These are phyloP conservation scores for Synanthedon myopaeformis DNA, from an alignment of 2,888 invertebrate species.

Conservation along the genomic window DNA sequence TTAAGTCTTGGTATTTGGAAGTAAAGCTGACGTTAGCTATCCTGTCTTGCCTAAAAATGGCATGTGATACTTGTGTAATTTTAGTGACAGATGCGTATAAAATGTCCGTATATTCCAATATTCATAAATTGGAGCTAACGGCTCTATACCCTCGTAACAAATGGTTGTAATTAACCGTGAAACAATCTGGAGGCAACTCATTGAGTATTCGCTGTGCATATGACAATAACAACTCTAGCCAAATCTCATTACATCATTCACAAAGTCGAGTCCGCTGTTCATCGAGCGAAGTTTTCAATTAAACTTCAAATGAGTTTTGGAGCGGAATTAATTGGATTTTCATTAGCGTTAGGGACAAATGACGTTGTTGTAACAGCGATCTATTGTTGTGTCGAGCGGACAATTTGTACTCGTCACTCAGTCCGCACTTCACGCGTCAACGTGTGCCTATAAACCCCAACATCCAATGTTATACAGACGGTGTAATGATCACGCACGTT, in stretches of 20 bases:
- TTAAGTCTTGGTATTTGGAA: not conserved
- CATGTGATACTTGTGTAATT: not conserved
- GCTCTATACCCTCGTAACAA: constrained; percentile 24
- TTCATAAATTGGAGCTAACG: constrained; percentile 33
- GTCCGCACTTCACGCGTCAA: constrained; percentile 36
- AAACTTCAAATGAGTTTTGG: constrained; percentile 68
- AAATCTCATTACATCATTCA: constrained; percentile 64
- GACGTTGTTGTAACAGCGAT: constrained; percentile 58
- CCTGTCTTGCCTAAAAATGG: not conserved
- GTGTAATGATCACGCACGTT: constrained; percentile 3
- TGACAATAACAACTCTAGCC: constrained; percentile 57
- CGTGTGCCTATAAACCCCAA: constrained; percentile 11
- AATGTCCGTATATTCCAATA: constrained; percentile 25
- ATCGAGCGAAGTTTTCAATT: constrained; percentile 61
- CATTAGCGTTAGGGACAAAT: constrained; percentile 66
- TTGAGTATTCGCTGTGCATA: constrained; percentile 56
- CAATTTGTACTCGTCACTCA: constrained; percentile 62
- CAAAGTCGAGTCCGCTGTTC: constrained; percentile 42
- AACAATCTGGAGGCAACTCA: constrained; percentile 40
- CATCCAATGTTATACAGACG: not conserved
- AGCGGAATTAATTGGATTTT: constrained; percentile 67
- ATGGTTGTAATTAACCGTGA: constrained; percentile 45
- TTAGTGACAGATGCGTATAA: constrained; percentile 8
- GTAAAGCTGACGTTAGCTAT: no score
- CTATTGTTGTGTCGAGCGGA: constrained; percentile 44